Evolutionary conservation across 2,888 invertebrate genomes (phyloP).

Genomic region (Cheilosia soror): DNA sequence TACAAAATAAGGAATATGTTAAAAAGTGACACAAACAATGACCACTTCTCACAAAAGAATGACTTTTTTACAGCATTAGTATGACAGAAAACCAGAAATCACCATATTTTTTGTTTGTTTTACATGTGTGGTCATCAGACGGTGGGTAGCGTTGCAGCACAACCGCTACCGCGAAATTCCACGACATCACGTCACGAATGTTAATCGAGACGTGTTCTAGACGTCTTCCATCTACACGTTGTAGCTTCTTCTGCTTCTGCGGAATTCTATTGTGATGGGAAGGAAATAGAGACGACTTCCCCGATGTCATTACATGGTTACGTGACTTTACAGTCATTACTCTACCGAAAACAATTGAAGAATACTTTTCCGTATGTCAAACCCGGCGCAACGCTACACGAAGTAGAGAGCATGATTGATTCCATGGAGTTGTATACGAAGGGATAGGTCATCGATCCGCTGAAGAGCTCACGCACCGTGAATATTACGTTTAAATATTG

Average conservation of each 20-base stretch:
- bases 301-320: constrained; percentile 41
- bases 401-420: constrained; percentile 35
- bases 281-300: constrained; percentile 69
- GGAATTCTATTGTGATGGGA: constrained; percentile 42
- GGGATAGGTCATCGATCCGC: constrained; percentile 68
- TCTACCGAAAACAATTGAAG: constrained; percentile 16
- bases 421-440: constrained; percentile 18
- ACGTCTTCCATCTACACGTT: constrained; percentile 14
- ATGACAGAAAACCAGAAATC: constrained; percentile 9
- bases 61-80: not conserved
- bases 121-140: not conserved
- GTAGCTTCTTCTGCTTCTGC: not conserved
- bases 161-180: constrained; percentile 54
- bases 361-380: constrained; percentile 3
- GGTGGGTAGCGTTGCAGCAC: constrained; percentile 5
- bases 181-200: constrained; percentile 58
- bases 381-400: constrained; percentile 1
- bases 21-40: not conserved
- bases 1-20: constrained; percentile 48
- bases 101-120: constrained; percentile 9
- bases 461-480: constrained; percentile 63
- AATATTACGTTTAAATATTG: constrained; percentile 17
- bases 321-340: constrained; percentile 63
- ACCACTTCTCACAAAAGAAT: constrained; percentile 1
- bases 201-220: constrained; percentile 70